Percentiles rank a stretch among this genome's conserved stretches.
Conservation (phyloP, 2,797 vertebrate species). For the Gorsachius magnificus region DNA sequence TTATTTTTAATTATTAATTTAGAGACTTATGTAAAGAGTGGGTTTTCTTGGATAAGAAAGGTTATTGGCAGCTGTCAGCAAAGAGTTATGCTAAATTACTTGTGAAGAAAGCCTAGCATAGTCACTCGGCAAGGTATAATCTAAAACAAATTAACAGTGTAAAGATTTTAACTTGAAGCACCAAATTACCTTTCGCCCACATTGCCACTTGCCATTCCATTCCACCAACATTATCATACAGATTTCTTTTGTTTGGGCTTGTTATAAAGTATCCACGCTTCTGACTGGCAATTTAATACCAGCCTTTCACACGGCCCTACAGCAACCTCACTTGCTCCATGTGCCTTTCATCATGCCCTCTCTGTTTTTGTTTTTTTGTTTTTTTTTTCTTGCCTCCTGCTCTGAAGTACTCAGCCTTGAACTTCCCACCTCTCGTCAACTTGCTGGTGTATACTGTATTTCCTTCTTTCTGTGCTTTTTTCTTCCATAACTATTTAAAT, state of each 20-base stretch:
- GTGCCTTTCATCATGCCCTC: neutral
- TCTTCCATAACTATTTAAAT: neutral
- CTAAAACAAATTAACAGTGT: neutral
- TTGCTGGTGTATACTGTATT: neutral
- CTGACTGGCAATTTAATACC: neutral
- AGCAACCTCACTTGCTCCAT: neutral
- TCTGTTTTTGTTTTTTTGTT: no score
- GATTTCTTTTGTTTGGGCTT: neutral
- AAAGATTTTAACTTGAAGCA: neutral
- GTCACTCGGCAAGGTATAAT: neutral
- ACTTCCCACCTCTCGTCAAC: neutral
- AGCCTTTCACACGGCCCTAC: neutral
- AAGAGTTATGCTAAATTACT: neutral
- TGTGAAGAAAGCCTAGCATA: neutral
- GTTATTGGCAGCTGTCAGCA: neutral
- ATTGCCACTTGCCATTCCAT: neutral
- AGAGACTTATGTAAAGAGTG: neutral
- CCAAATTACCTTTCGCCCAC: neutral
- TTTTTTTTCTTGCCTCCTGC: neutral
- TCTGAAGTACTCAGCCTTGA: neutral
- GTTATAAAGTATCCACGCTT: rapidly evolving
- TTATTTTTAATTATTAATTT: neutral
- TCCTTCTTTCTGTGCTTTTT: neutral
- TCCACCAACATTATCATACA: neutral
- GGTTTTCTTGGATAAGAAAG: neutral